phyloP scores from a whole-genome alignment of 2,888 invertebrate species.

The Sepioteuthis lessoniana region DNA sequence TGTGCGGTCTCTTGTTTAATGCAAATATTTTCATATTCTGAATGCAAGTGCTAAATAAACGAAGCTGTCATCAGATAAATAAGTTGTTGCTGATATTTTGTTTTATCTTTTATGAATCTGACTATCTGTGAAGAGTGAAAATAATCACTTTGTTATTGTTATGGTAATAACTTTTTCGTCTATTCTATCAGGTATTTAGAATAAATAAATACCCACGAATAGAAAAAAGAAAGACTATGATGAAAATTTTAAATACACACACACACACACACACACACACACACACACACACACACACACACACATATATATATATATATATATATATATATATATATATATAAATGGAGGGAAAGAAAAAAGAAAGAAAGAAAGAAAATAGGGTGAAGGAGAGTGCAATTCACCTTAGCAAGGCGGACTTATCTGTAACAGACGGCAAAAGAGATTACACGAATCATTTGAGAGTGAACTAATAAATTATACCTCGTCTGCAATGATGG shows the following conservation, averaged over 20 bases:
- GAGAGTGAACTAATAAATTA: background rate
- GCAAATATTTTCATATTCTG: background rate
- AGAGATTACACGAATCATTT: constrained; percentile 33
- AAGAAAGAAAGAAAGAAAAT: background rate
- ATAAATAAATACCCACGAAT: background rate
- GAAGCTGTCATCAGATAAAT: background rate
- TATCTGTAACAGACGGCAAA: constrained; percentile 11
- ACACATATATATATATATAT: too few relatives aligned
- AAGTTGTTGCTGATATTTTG: background rate
- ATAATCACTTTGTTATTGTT: background rate
- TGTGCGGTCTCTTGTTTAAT: too few relatives aligned
- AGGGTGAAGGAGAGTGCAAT: background rate
- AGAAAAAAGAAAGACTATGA: background rate
- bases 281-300: too few relatives aligned
- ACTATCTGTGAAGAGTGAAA: background rate
- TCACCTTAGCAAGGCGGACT: background rate
- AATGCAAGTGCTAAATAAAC: background rate
- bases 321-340: too few relatives aligned
- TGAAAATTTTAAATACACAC: background rate
- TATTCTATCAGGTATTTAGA: background rate
- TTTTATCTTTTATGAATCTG: background rate
- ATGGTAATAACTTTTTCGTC: background rate
- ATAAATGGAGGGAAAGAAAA: background rate
- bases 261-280: too few relatives aligned
- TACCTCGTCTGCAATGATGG: constrained; percentile 9